These are phyloP conservation scores for Brachypodius melanocephalos DNA, from an alignment of 2,113 vertebrate species.

Conservation along the genomic window DNA sequence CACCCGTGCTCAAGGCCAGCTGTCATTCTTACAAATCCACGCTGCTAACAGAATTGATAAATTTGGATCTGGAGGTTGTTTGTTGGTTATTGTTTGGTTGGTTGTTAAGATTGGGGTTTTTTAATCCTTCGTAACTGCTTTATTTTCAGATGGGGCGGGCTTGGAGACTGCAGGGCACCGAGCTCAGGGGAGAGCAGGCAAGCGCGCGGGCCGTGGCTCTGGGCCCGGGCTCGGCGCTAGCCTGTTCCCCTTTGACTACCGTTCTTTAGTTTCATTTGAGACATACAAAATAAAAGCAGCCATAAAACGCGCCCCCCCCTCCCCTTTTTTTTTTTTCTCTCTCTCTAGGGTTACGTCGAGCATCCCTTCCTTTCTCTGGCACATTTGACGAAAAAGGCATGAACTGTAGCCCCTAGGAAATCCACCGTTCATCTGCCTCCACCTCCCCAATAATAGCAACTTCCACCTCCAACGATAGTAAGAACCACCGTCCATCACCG, in stretches of 20 bases:
- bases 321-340: not conserved
- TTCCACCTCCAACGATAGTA: not conserved
- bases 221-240: not conserved
- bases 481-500: not conserved
- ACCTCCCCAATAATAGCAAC: not conserved
- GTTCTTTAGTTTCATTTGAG: not conserved
- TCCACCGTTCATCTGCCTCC: not conserved
- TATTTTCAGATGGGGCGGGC: not conserved
- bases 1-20: slow-evolving; percentile 45
- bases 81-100: not conserved
- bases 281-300: not conserved
- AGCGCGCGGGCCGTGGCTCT: not conserved
- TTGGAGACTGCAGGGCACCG: not conserved
- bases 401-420: not conserved
- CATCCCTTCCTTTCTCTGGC: not conserved
- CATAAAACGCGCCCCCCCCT: not conserved
- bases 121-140: slow-evolving; percentile 30
- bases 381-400: slow-evolving; percentile 16
- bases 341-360: not conserved
- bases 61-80: not conserved
- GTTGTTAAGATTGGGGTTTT: not conserved
- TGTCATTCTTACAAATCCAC: slow-evolving; percentile 68
- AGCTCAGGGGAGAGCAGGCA: not conserved
- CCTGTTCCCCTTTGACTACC: not conserved
- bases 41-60: slow-evolving; percentile 62